A percentile compares a stretch with the other conserved stretches of the same genome.
Conservation (phyloP, 2,113 vertebrate species). For the Microcebus jonahi region DNA sequence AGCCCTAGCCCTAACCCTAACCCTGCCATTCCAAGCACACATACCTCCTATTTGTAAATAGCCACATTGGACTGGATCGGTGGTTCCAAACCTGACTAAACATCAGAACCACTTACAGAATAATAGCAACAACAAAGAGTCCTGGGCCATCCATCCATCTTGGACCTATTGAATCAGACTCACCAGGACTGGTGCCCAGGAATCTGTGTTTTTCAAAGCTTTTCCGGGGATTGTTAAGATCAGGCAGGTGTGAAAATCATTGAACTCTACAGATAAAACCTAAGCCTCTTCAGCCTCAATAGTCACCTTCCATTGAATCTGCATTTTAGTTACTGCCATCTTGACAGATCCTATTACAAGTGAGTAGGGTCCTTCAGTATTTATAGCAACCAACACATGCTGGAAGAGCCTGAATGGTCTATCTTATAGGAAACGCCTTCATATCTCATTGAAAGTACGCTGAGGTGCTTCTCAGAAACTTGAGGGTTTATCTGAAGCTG, state of each 20-base stretch:
- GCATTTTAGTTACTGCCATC: neutral
- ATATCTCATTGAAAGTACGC: neutral
- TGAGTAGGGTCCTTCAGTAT: neutral
- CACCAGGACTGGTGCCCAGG: neutral
- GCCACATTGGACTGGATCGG: accelerated
- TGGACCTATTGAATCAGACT: neutral
- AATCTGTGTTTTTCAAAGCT: neutral
- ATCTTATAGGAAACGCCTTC: neutral
- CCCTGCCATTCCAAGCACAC: neutral
- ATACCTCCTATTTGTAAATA: no score
- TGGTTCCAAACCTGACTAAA: neutral
- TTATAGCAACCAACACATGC: neutral
- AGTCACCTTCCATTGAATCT: neutral
- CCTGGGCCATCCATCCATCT: neutral
- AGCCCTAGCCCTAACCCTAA: no score
- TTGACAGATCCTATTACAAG: neutral
- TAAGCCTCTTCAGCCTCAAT: neutral
- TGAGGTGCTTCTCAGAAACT: neutral
- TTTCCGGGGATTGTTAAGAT: neutral
- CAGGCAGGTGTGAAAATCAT: neutral
- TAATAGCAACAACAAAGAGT: neutral
- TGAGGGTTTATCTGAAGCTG: neutral
- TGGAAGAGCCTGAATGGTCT: neutral
- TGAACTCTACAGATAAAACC: neutral
- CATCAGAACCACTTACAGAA: neutral